Evolutionary conservation across 2,113 vertebrate species (phyloP).

Genomic region (Cinclus cinclus): DNA sequence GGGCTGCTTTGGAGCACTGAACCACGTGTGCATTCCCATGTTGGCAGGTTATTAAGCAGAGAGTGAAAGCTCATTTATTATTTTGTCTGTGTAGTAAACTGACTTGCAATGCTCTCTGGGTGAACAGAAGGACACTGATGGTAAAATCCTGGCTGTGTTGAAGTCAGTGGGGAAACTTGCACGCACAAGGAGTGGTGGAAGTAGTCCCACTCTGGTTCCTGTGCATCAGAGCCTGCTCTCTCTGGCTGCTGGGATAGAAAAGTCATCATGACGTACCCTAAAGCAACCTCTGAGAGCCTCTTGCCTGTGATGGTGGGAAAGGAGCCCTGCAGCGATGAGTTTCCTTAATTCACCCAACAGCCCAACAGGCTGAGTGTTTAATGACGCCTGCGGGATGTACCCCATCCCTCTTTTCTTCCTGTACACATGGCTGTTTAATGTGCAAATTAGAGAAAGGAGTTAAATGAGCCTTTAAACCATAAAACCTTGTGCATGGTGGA

Average conservation of each 20-base stretch:
- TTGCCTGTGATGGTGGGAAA: neutral
- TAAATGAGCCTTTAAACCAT: constrained; percentile 18
- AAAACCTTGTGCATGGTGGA: neutral
- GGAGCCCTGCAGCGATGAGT: neutral
- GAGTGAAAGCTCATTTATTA: neutral
- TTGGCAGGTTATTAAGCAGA: neutral
- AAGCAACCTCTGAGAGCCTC: neutral
- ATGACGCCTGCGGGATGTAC: neutral
- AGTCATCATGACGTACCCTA: neutral
- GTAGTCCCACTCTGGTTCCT: neutral
- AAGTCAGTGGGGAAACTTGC: neutral
- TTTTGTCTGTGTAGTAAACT: neutral
- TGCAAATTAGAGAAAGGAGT: neutral
- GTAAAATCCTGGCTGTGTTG: neutral
- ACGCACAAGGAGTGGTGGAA: fast-evolving
- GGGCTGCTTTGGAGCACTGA: neutral
- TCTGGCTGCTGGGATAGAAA: neutral
- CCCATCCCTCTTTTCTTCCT: neutral
- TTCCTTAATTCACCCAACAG: neutral
- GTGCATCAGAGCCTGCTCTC: neutral
- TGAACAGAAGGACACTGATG: neutral
- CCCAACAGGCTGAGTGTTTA: neutral
- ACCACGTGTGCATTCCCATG: fast-evolving
- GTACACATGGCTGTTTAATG: neutral
- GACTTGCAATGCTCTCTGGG: neutral